Base-by-base conservation (phyloP, 2,113 vertebrate species). In the Halichoeres trimaculatus region DNA sequence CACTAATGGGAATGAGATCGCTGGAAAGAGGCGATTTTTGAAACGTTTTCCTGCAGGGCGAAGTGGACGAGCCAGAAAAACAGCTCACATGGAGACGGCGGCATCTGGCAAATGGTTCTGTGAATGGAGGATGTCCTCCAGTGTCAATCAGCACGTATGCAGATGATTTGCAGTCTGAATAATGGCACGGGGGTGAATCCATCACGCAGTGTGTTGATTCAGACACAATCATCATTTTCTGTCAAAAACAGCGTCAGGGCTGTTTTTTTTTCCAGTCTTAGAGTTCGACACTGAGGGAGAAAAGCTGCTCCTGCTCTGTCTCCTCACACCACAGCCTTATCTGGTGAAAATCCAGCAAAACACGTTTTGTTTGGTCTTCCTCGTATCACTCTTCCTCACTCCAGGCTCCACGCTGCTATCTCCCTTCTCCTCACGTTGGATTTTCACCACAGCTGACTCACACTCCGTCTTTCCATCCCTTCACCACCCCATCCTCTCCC, bases 11-110 rank as follows among this genome's bases (percentile, higher is more conserved):
- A 76, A 76, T 50, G 20, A 55, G 43, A 77, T 26, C 0, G 20
- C 53, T 24, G 45, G 59, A 76, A 64, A 76, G 70, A 80, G 41
- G 48, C 56, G 5, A 80, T 78, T 73, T 55, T 70, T 64, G 38
- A 78, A 84, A 73, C 30, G 17, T 45, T 67, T 77, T 34, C 81
- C 80, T 78, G 48, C 38, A 13, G 79, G 87, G 81, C 59, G 66
- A 50, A 26, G 62, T 5, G 23, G 60, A 56, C 45, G 22, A 73
- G 69, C 52, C 76, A 65, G 70, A 41, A 9, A 57, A 86, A 38
- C 61, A 30, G 78, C 70, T 63, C 70, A 69, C 62, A 23, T 3
- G 24, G 56, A 19, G 36, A n/a, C 6, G 0, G 35, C 56, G 40
- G 70, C 61, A 10, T 56, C 48, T 81, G 74, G 80, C 50, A 76